Evolutionary conservation across 1,140 invertebrate genomes (phyloP).

Genomic region (Drosophila ohnishii): DNA sequence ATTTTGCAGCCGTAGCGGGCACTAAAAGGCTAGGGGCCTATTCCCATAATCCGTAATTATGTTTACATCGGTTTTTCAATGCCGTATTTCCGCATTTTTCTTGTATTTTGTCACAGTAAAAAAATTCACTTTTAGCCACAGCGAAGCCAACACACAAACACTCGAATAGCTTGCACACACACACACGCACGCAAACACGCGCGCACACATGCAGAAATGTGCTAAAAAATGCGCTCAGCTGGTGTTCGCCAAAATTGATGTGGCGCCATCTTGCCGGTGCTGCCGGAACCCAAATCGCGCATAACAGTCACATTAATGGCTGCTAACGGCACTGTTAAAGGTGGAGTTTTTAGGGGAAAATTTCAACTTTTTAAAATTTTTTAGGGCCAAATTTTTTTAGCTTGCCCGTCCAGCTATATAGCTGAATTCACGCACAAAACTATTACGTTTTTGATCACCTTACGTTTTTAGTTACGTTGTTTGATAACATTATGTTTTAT

Average conservation of each 20-base stretch:
- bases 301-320: conserved; percentile 11
- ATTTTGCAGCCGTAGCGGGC: conserved; percentile 8
- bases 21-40: conserved; percentile 22
- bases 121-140: conserved; percentile 52
- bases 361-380: too few species aligned
- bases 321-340: background rate
- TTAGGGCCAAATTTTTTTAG: too few species aligned
- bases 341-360: too few species aligned
- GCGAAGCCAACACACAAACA: conserved; percentile 29
- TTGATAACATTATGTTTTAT: too few species aligned
- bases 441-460: too few species aligned
- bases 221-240: conserved; percentile 68
- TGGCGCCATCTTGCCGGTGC: conserved; percentile 3
- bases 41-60: conserved; percentile 29
- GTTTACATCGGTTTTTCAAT: conserved; percentile 39
- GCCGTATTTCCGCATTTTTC: conserved; percentile 28
- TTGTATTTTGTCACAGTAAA: conserved; percentile 75
- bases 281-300: background rate
- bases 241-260: conserved; percentile 10
- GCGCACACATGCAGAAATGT: conserved; percentile 44
- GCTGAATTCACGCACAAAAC: too few species aligned
- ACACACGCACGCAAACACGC: conserved; percentile 1
- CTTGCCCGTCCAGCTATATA: too few species aligned
- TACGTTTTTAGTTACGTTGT: too few species aligned
- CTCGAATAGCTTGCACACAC: conserved; percentile 11